Percentiles rank a stretch among this genome's conserved stretches.
Conservation (phyloP, 2,797 vertebrate species). For the Dicrostonyx torquatus region DNA sequence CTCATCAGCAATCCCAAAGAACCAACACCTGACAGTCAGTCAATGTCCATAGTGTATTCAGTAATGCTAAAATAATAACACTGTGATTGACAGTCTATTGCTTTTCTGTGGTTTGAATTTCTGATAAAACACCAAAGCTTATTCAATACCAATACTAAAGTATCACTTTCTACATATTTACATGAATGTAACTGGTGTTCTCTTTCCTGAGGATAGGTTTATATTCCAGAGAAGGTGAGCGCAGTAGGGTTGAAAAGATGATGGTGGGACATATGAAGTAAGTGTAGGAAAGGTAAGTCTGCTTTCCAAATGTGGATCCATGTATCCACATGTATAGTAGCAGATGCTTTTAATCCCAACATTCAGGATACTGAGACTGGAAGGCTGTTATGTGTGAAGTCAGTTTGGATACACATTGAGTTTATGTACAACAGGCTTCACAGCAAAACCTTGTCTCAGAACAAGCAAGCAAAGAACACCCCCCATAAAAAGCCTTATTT, state of each 20-base stretch:
- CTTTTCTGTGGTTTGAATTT: slow-evolving; percentile 11
- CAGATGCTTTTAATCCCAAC: too few relatives aligned
- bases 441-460: background rate
- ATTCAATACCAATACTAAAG: background rate
- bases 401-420: too few relatives aligned
- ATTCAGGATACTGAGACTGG: too few relatives aligned
- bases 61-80: background rate
- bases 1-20: background rate
- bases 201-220: background rate
- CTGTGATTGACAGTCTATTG: background rate
- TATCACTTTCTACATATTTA: background rate
- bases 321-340: too few relatives aligned
- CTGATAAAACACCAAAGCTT: background rate
- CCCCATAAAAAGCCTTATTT: background rate
- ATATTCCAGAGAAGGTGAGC: background rate
- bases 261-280: background rate
- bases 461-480: background rate
- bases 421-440: background rate
- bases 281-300: background rate
- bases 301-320: background rate
- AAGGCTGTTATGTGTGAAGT: too few relatives aligned
- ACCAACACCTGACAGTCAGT: background rate
- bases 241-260: background rate
- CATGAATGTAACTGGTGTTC: too few relatives aligned
- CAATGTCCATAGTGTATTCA: background rate